A percentile compares a stretch with the other conserved stretches of the same genome.
Conservation (phyloP, 1,140 invertebrate species). For the Drosophila pachea region DNA sequence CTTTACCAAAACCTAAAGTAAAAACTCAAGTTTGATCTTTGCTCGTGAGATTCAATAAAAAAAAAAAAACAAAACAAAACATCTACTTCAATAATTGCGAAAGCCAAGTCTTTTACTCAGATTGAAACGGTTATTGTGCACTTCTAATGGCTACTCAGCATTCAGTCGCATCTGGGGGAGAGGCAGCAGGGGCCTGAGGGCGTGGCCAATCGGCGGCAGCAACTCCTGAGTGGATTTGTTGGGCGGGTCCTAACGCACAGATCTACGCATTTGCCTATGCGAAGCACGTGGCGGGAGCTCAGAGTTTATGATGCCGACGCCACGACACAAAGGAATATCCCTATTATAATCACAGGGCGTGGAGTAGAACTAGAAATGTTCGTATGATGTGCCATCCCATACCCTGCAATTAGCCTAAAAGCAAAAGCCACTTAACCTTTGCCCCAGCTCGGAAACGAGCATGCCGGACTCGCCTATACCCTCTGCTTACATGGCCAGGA, state of each 20-base stretch:
- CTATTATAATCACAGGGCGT: slow-evolving; percentile 56
- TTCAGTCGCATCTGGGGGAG: slow-evolving; percentile 48
- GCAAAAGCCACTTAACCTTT: not conserved
- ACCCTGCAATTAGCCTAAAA: not conserved
- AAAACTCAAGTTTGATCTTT: slow-evolving; percentile 41
- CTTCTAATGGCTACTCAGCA: slow-evolving; percentile 57
- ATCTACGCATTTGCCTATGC: slow-evolving; percentile 63
- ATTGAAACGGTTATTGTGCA: slow-evolving; percentile 55
- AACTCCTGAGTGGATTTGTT: slow-evolving; percentile 5
- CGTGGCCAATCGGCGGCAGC: slow-evolving; percentile 33
- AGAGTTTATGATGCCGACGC: slow-evolving; percentile 43
- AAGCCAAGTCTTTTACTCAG: not conserved
- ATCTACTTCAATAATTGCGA: slow-evolving; percentile 3
- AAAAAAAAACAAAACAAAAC: slow-evolving; percentile 24
- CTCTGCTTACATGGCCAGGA: not conserved
- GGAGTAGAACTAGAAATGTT: not conserved
- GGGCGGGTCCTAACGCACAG: slow-evolving; percentile 14
- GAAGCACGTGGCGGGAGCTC: slow-evolving; percentile 54
- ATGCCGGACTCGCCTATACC: not conserved
- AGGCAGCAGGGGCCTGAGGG: not conserved
- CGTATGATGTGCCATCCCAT: not conserved
- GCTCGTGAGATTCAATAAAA: slow-evolving; percentile 43
- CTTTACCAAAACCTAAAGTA: slow-evolving; percentile 9
- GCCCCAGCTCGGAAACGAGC: no score
- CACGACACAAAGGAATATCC: slow-evolving; percentile 56